Evolutionary conservation across 2,113 vertebrate species (phyloP).

Genomic region (Labeo rohita): DNA sequence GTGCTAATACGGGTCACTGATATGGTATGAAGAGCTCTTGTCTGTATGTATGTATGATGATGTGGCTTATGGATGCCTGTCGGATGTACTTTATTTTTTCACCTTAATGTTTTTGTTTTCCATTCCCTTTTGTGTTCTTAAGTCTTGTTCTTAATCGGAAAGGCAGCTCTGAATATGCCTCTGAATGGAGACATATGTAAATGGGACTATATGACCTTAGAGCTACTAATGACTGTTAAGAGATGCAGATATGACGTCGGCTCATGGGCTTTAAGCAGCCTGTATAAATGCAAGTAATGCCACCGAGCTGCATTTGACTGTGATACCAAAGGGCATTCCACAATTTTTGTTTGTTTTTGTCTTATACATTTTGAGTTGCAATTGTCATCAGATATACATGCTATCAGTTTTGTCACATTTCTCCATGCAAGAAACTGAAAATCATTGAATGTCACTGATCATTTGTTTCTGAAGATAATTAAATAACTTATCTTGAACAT

Average conservation of each 20-base stretch:
- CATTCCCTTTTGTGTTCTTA: constrained; percentile 42
- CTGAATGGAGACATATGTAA: constrained; percentile 49
- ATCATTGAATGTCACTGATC: constrained; percentile 1
- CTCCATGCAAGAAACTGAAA: background rate
- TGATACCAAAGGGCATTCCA: constrained; percentile 48
- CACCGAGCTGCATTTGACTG: constrained; percentile 31
- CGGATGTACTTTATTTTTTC: constrained; percentile 61
- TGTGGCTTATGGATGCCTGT: constrained; percentile 46
- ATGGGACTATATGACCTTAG: constrained; percentile 55
- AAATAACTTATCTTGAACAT: constrained; percentile 41
- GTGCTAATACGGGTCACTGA: constrained; percentile 57
- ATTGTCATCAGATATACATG: background rate
- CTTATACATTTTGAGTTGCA: background rate
- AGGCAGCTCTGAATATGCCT: constrained; percentile 67
- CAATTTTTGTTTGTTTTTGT: constrained; percentile 33
- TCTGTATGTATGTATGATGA: constrained; percentile 74
- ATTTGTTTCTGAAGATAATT: constrained; percentile 1
- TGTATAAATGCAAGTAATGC: constrained; percentile 26
- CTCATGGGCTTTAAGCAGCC: constrained; percentile 51
- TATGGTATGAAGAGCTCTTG: constrained; percentile 49
- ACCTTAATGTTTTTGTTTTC: background rate
- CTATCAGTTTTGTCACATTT: background rate
- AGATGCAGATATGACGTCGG: constrained; percentile 75
- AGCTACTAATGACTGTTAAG: constrained; percentile 71
- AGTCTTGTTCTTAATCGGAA: constrained; percentile 46